phyloP scores from a whole-genome alignment of 2,888 invertebrate species.

The Slavum lentiscoides region DNA sequence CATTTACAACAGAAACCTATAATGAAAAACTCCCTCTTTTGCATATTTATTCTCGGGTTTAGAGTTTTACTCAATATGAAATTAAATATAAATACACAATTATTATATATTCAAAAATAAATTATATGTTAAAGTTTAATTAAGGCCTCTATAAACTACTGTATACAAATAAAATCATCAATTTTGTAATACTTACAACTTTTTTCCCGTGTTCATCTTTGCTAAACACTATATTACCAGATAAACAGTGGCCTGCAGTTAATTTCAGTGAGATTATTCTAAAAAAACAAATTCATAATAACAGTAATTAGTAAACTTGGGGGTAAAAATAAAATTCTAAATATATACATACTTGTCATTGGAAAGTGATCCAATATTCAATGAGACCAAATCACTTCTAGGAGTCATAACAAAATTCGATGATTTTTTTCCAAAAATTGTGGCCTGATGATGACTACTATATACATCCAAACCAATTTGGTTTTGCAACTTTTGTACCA shows the following conservation, averaged over 20 bases:
- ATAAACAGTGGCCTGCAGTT: slow-evolving; percentile 71
- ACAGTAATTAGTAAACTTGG: slow-evolving; percentile 14
- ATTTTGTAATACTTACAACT: slow-evolving; percentile 62
- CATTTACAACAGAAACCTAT: too few species aligned
- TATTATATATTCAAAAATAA: background rate
- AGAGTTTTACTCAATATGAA: background rate
- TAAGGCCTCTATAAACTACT: background rate
- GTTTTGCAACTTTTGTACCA: slow-evolving; percentile 74
- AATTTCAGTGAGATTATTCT: slow-evolving; percentile 57
- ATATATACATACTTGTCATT: slow-evolving; percentile 73
- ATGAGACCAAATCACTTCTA: slow-evolving; percentile 67
- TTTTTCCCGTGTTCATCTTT: slow-evolving; percentile 86
- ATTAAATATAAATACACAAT: background rate
- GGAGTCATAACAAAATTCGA: slow-evolving; percentile 65
- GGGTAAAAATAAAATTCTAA: slow-evolving; percentile 12
- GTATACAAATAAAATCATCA: background rate
- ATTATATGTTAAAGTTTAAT: background rate
- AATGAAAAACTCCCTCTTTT: too few species aligned
- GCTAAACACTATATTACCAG: slow-evolving; percentile 76
- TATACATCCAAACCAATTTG: slow-evolving; percentile 69
- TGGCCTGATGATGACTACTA: slow-evolving; percentile 69
- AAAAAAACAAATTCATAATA: slow-evolving; percentile 52
- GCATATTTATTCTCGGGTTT: too few species aligned
- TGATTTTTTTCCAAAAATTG: slow-evolving; percentile 79
- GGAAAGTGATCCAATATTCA: slow-evolving; percentile 78